Evolutionary conservation across 2,113 vertebrate genomes (phyloP).

Genomic region (Catharus bicknelli): DNA sequence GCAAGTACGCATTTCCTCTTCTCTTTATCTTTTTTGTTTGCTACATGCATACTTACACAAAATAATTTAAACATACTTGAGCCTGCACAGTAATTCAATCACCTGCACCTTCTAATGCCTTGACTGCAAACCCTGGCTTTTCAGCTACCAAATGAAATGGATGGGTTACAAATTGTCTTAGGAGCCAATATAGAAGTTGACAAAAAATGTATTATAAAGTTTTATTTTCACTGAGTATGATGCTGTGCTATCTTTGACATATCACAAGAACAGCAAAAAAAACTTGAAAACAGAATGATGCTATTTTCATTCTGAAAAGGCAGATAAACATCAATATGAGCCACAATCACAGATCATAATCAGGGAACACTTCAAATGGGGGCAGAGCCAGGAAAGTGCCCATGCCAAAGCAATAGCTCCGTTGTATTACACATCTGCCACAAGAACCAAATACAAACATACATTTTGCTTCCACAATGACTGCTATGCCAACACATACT

Average conservation of each 20-base stretch:
- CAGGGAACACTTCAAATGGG: not conserved
- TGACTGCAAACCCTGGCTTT: not conserved
- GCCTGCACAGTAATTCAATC: not conserved
- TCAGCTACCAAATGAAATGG: not conserved
- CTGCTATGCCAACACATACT: not conserved
- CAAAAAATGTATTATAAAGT: not conserved
- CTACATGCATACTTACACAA: not conserved
- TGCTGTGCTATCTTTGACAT: not conserved
- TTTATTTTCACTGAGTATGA: not conserved
- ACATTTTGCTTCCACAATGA: not conserved
- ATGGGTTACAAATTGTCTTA: not conserved
- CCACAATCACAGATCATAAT: not conserved
- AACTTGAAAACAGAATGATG: not conserved
- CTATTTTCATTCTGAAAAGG: not conserved
- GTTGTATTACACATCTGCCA: not conserved
- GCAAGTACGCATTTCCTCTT: not conserved
- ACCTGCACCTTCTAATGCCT: not conserved
- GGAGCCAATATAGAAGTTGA: not conserved
- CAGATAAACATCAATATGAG: not conserved
- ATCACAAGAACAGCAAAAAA: not conserved
- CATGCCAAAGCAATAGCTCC: not conserved
- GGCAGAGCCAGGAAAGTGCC: not conserved
- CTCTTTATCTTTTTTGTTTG: not conserved
- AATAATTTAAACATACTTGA: not conserved
- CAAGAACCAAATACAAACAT: slow-evolving; percentile 1